These are phyloP conservation scores for Polydrusus cervinus DNA, from an alignment of 2,888 invertebrate species.

Conservation along the genomic window DNA sequence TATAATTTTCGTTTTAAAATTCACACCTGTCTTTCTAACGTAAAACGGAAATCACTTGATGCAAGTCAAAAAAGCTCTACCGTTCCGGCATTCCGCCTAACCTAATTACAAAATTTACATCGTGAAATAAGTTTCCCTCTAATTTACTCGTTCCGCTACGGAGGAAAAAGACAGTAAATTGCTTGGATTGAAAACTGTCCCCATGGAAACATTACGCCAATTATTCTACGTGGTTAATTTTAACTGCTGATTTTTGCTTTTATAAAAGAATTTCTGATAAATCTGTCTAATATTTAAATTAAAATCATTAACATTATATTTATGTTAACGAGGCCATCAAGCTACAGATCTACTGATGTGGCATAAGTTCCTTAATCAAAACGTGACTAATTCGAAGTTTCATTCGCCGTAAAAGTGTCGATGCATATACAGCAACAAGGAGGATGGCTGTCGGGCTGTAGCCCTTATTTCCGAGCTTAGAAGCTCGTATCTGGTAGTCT, in stretches of 20 bases:
- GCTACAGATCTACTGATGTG: too few species aligned
- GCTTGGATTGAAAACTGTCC: conserved; percentile 39
- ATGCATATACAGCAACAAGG: too few species aligned
- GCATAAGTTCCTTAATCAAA: too few species aligned
- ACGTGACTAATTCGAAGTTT: too few species aligned
- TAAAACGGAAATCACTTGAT: conserved; percentile 34
- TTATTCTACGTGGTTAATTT: conserved; percentile 37
- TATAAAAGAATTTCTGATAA: not conserved
- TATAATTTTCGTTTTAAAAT: conserved; percentile 29
- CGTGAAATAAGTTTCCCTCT: conserved; percentile 39
- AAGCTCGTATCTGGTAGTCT: too few species aligned
- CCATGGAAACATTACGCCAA: conserved; percentile 31
- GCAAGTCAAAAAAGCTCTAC: conserved; percentile 19
- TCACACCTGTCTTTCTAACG: conserved; percentile 21
- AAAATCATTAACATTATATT: too few species aligned
- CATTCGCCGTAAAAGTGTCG: too few species aligned
- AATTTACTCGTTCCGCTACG: conserved; percentile 39
- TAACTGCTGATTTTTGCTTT: conserved; percentile 8
- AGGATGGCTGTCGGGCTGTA: too few species aligned
- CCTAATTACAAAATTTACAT: conserved; percentile 46
- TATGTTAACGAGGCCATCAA: too few species aligned
- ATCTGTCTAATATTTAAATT: too few species aligned
- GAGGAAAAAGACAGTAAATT: conserved; percentile 38
- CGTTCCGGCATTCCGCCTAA: conserved; percentile 37
- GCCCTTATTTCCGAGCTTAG: too few species aligned